Evolutionary conservation across 30 jellyfish, hydroid and myxozoan genomes (phyloP).

Genomic region (Turritopsis rubra): DNA sequence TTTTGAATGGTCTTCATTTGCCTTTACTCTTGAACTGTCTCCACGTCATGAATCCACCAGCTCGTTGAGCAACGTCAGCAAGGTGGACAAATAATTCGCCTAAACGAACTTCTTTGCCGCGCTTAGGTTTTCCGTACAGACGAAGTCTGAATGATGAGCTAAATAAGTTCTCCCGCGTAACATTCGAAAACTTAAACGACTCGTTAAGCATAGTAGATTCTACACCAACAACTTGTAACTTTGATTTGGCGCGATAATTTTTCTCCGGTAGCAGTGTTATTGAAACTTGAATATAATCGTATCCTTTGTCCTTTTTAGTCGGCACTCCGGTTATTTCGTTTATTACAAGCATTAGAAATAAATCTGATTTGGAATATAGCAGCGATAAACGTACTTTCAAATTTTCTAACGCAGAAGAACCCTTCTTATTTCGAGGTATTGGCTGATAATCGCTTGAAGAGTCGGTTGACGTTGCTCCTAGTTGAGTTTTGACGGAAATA

Average conservation of each 20-base stretch:
- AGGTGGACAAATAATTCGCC: slow-evolving; percentile 71
- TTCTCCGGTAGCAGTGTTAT: slow-evolving; percentile 68
- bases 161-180: slow-evolving; percentile 54
- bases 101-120: slow-evolving; percentile 43
- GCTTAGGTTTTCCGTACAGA: slow-evolving; percentile 70
- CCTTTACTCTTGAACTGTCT: background rate
- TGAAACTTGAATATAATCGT: slow-evolving; percentile 43
- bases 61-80: slow-evolving; percentile 87
- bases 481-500: background rate
- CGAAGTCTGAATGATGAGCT: slow-evolving; percentile 78
- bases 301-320: slow-evolving; percentile 33
- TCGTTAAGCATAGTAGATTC: slow-evolving; percentile 45
- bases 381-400: slow-evolving; percentile 45
- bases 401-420: background rate
- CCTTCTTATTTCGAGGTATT: background rate
- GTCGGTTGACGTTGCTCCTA: background rate
- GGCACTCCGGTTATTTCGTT: slow-evolving; percentile 38
- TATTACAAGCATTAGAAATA: slow-evolving; percentile 48
- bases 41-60: slow-evolving; percentile 28
- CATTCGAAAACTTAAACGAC: slow-evolving; percentile 56
- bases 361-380: slow-evolving; percentile 51
- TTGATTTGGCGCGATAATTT: slow-evolving; percentile 64
- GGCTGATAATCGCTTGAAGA: background rate
- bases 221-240: slow-evolving; percentile 21
- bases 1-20: background rate